Base-by-base conservation (phyloP, 2,797 vertebrate species). In the Bradypus variegatus region DNA sequence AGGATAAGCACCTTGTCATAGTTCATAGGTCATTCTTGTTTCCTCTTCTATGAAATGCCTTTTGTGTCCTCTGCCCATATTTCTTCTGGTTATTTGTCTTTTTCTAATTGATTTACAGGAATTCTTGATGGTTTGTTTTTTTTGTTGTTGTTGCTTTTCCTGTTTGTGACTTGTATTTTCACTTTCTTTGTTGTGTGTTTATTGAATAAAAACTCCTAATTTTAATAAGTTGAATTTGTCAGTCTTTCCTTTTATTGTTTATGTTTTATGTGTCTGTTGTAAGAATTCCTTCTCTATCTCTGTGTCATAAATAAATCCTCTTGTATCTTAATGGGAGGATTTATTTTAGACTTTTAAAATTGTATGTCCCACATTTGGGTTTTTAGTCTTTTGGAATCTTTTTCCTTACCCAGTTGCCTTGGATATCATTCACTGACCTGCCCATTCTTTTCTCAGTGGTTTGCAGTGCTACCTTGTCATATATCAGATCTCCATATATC, bases 371-470 rank as follows among this genome's bases (percentile, higher is more conserved):
- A 55, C 55, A 81, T 89, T 60, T 91, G 75, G 82, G 45, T 21
- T 90, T 90, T 84, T 89, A 80, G 86, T 77, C 15, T 10, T 38
- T 29, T 88, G 48, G 73, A 81, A 86, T 65, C 78, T 91, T 86
- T 73, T 83, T 50, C 90, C 21, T 55, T 36, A n/a, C 82, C 50
- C 23, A 77, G 9, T 64, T 62, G 8, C 73, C 82, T 27, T 12
- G 53, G 67, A 33, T 18, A 25, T 27, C 29, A 5, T 33, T 75
- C 75, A 12, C 14, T 55, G 33, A 77, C 15, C 38, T 60, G n/a
- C 11, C n/a, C 19, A 8, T 78, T 45, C 14, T 67, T n/a, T 38
- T 31, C 48, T 41, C 29, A 58, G 36, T 33, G 55, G 38, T 21
- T 5, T 50, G 27, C 31, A 58, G 0, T 55, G 75, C 70, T 60